phyloP scores from a whole-genome alignment of 2,797 vertebrate genomes.

The Aeoliscus strigatus region DNA sequence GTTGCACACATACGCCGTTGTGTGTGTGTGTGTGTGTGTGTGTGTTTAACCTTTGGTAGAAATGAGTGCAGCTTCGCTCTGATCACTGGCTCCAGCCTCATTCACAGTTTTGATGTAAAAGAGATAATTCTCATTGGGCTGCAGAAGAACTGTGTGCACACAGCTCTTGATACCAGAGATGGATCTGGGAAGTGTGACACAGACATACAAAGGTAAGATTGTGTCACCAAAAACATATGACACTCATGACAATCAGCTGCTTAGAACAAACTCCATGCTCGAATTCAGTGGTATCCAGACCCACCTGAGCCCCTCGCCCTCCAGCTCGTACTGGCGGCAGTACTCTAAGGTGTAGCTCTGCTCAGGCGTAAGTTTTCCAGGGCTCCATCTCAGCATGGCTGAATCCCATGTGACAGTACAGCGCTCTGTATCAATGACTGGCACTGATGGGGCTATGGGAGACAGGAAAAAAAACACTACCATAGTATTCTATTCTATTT shows the following conservation, averaged over 20 bases:
- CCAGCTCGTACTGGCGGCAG: slow-evolving; percentile 87
- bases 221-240: too few species aligned
- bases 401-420: slow-evolving; percentile 87
- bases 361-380: slow-evolving; percentile 42
- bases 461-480: background rate
- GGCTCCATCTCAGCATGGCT: slow-evolving; percentile 83
- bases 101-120: slow-evolving; percentile 93
- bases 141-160: slow-evolving; percentile 84
- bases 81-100: slow-evolving; percentile 85
- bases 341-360: slow-evolving; percentile 89
- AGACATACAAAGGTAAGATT: background rate
- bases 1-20: background rate
- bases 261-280: too few species aligned
- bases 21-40: background rate
- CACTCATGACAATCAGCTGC: too few species aligned
- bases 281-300: slow-evolving; percentile 12
- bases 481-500: background rate
- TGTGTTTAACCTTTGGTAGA: slow-evolving; percentile 87
- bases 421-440: slow-evolving; percentile 79
- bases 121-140: slow-evolving; percentile 91
- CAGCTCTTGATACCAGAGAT: slow-evolving; percentile 82
- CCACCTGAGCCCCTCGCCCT: slow-evolving; percentile 94
- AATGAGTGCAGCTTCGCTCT: slow-evolving; percentile 92
- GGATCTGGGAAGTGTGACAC: slow-evolving; percentile 71
- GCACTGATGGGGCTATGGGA: slow-evolving; percentile 82